A percentile compares a stretch with the other conserved stretches of the same genome.
Conservation (phyloP, 2,888 invertebrate genomes). For the Sialis fuliginosa region DNA sequence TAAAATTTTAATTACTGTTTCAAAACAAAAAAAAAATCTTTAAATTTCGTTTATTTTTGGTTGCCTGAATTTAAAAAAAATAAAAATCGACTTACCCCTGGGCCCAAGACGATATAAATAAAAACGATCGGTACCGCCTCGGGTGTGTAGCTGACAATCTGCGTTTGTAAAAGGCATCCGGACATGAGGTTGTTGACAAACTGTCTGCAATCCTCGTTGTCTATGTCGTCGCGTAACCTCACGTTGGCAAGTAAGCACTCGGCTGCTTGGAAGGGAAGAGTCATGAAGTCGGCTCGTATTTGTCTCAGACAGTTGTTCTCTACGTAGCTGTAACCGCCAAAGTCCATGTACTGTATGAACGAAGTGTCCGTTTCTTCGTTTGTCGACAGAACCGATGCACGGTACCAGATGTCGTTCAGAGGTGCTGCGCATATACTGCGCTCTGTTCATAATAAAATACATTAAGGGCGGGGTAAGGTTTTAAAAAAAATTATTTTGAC, state of each 20-base stretch:
- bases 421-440: constrained; percentile 82
- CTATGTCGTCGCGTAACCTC: constrained; percentile 32
- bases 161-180: constrained; percentile 72
- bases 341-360: constrained; percentile 81
- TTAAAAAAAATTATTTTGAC: too few species aligned
- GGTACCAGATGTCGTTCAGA: constrained; percentile 72
- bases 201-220: constrained; percentile 46
- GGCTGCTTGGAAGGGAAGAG: constrained; percentile 91
- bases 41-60: background rate
- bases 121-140: constrained; percentile 63
- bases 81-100: constrained; percentile 40
- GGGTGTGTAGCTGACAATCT: constrained; percentile 70
- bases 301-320: constrained; percentile 66
- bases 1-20: too few species aligned
- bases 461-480: too few species aligned
- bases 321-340: constrained; percentile 79
- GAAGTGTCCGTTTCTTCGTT: constrained; percentile 53
- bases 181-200: constrained; percentile 64
- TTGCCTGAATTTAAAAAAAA: constrained; percentile 3
- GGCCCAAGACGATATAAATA: constrained; percentile 58
- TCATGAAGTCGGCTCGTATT: constrained; percentile 85
- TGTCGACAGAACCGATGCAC: constrained; percentile 60
- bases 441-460: constrained; percentile 30
- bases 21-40: too few species aligned
- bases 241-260: constrained; percentile 89